Evolutionary conservation across 1,140 invertebrate species (phyloP).

Genomic region (Bactericera cockerelli): DNA sequence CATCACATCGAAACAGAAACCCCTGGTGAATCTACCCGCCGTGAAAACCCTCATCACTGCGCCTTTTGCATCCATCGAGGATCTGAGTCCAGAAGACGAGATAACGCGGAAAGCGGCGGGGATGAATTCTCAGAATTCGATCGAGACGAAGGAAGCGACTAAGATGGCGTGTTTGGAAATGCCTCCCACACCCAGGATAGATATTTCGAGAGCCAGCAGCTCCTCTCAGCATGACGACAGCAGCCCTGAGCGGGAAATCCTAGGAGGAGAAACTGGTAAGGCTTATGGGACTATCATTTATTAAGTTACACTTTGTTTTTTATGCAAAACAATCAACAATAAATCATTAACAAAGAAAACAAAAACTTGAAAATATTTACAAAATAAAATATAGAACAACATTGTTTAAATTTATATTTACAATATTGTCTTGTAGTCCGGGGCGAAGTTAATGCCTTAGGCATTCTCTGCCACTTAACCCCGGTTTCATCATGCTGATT

Average conservation of each 20-base stretch:
- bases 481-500: no score
- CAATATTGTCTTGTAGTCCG: no score
- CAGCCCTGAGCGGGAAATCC: slow-evolving; percentile 57
- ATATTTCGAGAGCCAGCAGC: slow-evolving; percentile 70
- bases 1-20: no score
- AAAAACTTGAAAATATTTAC: no score
- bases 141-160: slow-evolving; percentile 49
- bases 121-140: slow-evolving; percentile 34
- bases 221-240: slow-evolving; percentile 69
- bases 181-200: slow-evolving; percentile 62
- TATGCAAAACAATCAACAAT: no score
- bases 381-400: no score
- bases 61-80: slow-evolving; percentile 83
- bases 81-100: slow-evolving; percentile 63
- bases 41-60: slow-evolving; percentile 29
- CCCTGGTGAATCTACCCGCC: not conserved
- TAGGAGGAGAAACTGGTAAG: slow-evolving; percentile 28
- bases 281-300: not conserved
- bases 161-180: slow-evolving; percentile 38
- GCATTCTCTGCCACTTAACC: no score
- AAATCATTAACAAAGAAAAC: no score
- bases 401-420: no score
- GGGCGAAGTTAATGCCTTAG: no score
- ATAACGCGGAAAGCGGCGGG: slow-evolving; percentile 42
- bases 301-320: not conserved